Percentiles rank a stretch among this genome's conserved stretches.
Conservation (phyloP, 2,888 invertebrate genomes). For the Hypsopygia costalis region DNA sequence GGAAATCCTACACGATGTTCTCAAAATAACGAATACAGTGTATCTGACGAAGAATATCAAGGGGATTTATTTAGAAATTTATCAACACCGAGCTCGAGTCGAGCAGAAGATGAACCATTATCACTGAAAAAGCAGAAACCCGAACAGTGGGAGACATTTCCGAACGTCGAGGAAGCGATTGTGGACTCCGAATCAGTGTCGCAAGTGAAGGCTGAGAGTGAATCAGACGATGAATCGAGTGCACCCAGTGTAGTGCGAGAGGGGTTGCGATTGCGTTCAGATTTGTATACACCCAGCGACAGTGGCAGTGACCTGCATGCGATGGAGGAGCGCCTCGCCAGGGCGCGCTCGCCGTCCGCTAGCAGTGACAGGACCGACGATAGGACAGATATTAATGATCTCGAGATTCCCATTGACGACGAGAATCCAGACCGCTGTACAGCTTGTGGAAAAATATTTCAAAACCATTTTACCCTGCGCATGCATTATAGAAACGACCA, state of each 20-base stretch:
- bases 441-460: conserved; percentile 93
- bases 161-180: conserved; percentile 61
- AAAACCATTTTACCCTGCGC: conserved; percentile 93
- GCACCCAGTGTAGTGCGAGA: conserved; percentile 72
- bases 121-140: conserved; percentile 73
- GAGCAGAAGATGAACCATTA: conserved; percentile 64
- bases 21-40: conserved; percentile 69
- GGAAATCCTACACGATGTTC: conserved; percentile 91
- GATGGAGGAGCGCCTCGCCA: conserved; percentile 71
- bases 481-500: conserved; percentile 96
- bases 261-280: conserved; percentile 66
- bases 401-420: conserved; percentile 91
- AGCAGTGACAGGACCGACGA: conserved; percentile 68
- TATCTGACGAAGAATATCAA: conserved; percentile 71
- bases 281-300: conserved; percentile 74
- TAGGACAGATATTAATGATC: conserved; percentile 69
- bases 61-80: conserved; percentile 68
- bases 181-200: conserved; percentile 63
- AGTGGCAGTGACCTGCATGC: conserved; percentile 75
- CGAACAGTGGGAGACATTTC: conserved; percentile 68
- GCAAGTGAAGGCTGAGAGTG: conserved; percentile 73
- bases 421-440: conserved; percentile 93
- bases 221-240: conserved; percentile 73
- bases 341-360: conserved; percentile 74
- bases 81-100: conserved; percentile 60